Evolutionary conservation across 2,888 invertebrate genomes (phyloP), one percentile per base, ranked within the genome.

Genomic region (Petrophora chlorosata): DNA sequence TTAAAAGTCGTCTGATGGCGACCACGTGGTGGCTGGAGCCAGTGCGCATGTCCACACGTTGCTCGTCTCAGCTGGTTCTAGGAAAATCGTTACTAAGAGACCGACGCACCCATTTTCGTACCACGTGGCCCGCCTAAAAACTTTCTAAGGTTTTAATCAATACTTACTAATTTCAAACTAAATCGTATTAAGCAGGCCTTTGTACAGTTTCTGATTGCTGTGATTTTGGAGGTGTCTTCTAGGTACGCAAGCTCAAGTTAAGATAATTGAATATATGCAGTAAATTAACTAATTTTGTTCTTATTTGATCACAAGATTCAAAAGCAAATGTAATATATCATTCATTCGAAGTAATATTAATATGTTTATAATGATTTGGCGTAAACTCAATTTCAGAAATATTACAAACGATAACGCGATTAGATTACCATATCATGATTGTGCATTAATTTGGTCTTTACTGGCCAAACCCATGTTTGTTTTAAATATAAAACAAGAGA

Each of bases 1-100:
- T 76, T 69, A 65, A 65, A 67, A 68, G 60, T 65, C 60, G 48
- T 53, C 53, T 53, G 33, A 41, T 29, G 58, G n/a, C 26, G 12
- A n/a, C 79, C 89, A 89, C 89, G 89, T 89, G 89, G 82, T 63
- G 58, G 36, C 8, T 22, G 45, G 28, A 23, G 29, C 49, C 56
- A 75, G 25, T 83, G 88, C 89, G 89, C 89, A 89, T 73, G 88
- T 76, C 76, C 62, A 71, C 69, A 57, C 66, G 55, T 41, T 58
- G 45, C 46, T 65, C 67, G 71, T 67, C 79, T 81, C 88, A 89
- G 89, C 88, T 88, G 89, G 77, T 70, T 75, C 70, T 70, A 64
- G 70, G 84, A 89, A 89, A 90, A 90, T 89, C 87, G 87, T 89
- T 89, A 88, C 77, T 71, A 61, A 25, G 69, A 44, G 39, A 43